These are phyloP conservation scores for Ectobius pallidus DNA, from an alignment of 2,888 invertebrate species.

Conservation along the genomic window DNA sequence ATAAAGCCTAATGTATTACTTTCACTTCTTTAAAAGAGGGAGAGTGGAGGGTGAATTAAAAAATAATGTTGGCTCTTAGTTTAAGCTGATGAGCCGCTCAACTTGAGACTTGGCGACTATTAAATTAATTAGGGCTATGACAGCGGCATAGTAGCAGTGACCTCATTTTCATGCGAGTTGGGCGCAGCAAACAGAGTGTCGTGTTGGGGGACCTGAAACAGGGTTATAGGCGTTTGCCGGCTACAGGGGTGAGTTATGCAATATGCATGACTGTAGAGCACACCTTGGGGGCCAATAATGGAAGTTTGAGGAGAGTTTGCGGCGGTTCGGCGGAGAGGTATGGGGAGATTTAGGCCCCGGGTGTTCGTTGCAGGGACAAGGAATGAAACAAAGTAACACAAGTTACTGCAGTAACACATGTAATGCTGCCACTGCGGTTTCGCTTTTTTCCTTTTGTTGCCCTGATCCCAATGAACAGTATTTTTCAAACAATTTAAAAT, in stretches of 20 bases:
- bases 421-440: background rate
- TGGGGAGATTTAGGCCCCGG: constrained; percentile 1
- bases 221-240: background rate
- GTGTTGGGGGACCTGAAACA: background rate
- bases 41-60: too few species aligned
- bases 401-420: background rate
- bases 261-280: constrained; percentile 37
- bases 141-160: background rate
- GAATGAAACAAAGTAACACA: constrained; percentile 12
- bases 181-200: background rate
- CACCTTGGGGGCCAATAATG: constrained; percentile 37
- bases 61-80: too few species aligned
- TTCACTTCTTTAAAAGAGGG: too few species aligned
- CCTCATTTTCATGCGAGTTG: constrained; percentile 12
- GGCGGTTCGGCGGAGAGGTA: background rate
- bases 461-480: too few species aligned
- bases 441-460: background rate
- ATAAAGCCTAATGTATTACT: too few species aligned
- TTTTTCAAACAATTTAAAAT: too few species aligned
- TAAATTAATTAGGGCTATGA: constrained; percentile 19
- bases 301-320: constrained; percentile 29
- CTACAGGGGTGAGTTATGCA: constrained; percentile 34
- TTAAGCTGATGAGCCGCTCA: too few species aligned
- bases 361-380: constrained; percentile 9
- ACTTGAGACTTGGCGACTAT: background rate